Conservation (phyloP, 2,888 invertebrate species). For the Petrophora chlorosata region DNA sequence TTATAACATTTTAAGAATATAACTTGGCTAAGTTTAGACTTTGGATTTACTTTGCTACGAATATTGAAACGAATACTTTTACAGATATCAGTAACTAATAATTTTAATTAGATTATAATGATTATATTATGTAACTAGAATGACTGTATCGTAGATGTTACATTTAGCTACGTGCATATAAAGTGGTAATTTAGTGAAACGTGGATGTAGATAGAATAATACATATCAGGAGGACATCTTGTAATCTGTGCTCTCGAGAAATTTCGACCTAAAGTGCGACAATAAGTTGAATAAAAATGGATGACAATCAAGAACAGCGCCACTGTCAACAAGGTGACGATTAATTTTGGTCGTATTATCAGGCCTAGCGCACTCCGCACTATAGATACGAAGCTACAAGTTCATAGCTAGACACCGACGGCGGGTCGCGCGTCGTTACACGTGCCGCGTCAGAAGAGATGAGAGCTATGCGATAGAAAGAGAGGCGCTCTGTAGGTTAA, state of each 20-base stretch:
- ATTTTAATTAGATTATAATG: background rate
- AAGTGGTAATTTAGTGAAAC: slow-evolving; percentile 27
- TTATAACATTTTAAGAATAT: background rate
- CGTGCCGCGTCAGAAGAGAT: too few species aligned
- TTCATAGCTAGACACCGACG: too few species aligned
- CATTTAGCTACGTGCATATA: slow-evolving; percentile 17
- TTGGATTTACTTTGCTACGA: slow-evolving; percentile 9
- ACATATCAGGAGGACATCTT: slow-evolving; percentile 42
- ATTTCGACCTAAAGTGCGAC: too few species aligned
- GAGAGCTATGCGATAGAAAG: too few species aligned
- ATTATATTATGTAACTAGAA: slow-evolving; percentile 10
- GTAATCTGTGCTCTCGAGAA: slow-evolving; percentile 11
- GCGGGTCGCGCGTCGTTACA: too few species aligned
- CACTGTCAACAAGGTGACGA: too few species aligned
- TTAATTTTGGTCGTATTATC: too few species aligned
- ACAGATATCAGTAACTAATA: background rate
- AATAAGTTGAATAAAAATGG: too few species aligned
- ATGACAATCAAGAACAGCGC: too few species aligned
- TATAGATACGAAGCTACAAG: too few species aligned
- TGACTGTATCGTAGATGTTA: slow-evolving; percentile 14
- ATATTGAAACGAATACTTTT: background rate
- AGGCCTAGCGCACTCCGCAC: too few species aligned
- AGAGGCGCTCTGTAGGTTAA: too few species aligned
- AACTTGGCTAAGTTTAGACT: background rate
- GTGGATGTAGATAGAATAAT: slow-evolving; percentile 47